A percentile compares a stretch with the other conserved stretches of the same genome.
Evolutionary conservation across 2,797 vertebrate genomes (phyloP).

Genomic region (Oreonectes daqikongensis): DNA sequence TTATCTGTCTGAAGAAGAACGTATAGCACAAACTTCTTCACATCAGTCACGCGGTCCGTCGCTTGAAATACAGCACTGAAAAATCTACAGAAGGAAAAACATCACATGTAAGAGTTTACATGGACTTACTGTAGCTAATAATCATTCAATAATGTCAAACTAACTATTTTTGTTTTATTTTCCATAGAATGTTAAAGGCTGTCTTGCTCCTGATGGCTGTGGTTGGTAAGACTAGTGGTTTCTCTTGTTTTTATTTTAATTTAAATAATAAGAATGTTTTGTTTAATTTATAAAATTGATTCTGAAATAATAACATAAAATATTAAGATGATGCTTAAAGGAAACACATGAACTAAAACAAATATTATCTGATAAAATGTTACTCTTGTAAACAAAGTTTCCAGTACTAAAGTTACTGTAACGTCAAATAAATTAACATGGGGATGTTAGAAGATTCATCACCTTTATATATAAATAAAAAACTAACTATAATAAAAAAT

Average conservation of each 20-base stretch:
- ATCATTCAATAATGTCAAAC: background rate
- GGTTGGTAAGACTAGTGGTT: slow-evolving; percentile 68
- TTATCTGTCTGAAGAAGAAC: slow-evolving; percentile 16
- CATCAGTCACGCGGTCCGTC: background rate
- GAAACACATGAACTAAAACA: background rate
- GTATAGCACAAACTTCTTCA: background rate
- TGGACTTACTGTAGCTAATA: background rate
- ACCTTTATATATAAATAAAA: no score
- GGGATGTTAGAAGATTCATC: background rate
- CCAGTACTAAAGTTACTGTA: no score
- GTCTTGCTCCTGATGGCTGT: slow-evolving; percentile 65
- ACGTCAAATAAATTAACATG: background rate
- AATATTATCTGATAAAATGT: background rate
- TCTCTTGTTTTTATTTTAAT: background rate
- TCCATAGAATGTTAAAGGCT: slow-evolving; percentile 69
- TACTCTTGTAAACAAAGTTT: background rate
- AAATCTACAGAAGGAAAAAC: background rate
- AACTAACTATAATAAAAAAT: no score
- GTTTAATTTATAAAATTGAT: background rate
- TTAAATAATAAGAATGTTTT: background rate
- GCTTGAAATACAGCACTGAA: background rate
- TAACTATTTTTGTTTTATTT: slow-evolving; percentile 6
- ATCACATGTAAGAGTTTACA: slow-evolving; percentile 10
- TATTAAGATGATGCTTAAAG: background rate
- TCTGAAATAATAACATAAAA: background rate